Evolutionary conservation across 1,140 invertebrate species (phyloP).

Genomic region (Mylabris phalerata): DNA sequence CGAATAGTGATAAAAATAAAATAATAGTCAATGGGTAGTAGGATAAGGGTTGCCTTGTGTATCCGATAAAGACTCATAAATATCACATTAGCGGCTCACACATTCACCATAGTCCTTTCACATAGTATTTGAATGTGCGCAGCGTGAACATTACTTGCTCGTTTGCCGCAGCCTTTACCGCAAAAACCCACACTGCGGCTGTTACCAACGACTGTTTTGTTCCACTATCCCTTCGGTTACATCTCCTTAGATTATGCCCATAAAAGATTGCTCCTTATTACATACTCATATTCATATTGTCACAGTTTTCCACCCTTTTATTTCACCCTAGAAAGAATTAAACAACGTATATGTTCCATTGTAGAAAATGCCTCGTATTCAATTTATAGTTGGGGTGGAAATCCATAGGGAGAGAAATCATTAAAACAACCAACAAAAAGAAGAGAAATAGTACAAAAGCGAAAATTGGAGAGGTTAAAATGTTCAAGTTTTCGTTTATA

Average conservation of each 20-base stretch:
- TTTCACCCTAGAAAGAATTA: constrained; percentile 7
- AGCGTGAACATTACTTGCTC: constrained; percentile 32
- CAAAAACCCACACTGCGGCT: constrained; percentile 28
- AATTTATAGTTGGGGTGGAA: too few relatives aligned
- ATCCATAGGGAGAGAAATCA: too few relatives aligned
- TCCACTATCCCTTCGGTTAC: not conserved
- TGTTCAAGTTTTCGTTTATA: constrained; percentile 11
- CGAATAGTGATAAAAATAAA: too few relatives aligned
- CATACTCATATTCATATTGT: constrained; percentile 25
- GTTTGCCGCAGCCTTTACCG: constrained; percentile 30
- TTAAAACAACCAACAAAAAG: too few relatives aligned
- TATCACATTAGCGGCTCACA: constrained; percentile 33
- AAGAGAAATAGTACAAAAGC: too few relatives aligned
- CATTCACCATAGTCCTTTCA: constrained; percentile 13
- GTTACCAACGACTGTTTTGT: constrained; percentile 19
- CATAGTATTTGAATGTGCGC: constrained; percentile 17
- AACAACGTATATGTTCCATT: not conserved
- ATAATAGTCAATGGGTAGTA: not conserved
- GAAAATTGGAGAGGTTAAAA: not conserved
- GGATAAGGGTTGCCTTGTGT: constrained; percentile 14
- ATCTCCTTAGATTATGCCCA: constrained; percentile 6
- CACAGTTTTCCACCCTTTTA: not conserved
- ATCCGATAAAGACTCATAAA: constrained; percentile 35
- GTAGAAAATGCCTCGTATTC: too few relatives aligned
- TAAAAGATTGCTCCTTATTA: constrained; percentile 22